phyloP scores from a whole-genome alignment of 2,113 vertebrate genomes.

The Dicerorhinus sumatrensis region DNA sequence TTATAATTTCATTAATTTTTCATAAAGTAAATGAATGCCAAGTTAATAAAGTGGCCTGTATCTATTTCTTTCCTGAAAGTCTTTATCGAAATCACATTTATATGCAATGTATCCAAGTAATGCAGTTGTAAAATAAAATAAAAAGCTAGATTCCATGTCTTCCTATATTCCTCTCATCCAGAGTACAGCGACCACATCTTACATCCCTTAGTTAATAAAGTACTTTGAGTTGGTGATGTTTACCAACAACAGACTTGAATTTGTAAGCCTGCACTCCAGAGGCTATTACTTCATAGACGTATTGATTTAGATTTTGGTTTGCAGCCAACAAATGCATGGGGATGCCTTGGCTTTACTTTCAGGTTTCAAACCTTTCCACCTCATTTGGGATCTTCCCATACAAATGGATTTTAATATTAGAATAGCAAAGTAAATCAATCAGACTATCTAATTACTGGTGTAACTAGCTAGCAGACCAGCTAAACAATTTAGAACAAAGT shows the following conservation, averaged over 20 bases:
- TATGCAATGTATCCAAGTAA: background rate
- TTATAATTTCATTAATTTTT: slow-evolving; percentile 61
- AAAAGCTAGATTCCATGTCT: background rate
- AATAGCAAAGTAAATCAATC: background rate
- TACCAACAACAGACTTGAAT: background rate
- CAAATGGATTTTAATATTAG: background rate
- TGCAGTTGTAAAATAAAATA: slow-evolving; percentile 32
- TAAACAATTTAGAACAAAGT: background rate
- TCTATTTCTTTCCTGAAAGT: slow-evolving; percentile 14
- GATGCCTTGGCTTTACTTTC: background rate
- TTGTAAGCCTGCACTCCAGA: background rate
- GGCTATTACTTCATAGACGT: background rate
- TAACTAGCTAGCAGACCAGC: background rate
- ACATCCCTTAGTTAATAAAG: background rate
- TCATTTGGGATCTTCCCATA: background rate
- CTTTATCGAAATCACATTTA: slow-evolving; percentile 44
- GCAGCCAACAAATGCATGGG: background rate
- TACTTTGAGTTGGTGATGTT: background rate
- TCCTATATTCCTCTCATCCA: background rate
- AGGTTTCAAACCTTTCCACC: background rate
- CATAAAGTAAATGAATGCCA: slow-evolving; percentile 42
- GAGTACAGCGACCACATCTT: background rate
- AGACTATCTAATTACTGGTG: background rate
- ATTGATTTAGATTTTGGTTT: background rate
- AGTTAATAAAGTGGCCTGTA: background rate